Evolutionary conservation across 2,888 invertebrate species (phyloP), one percentile per base, ranked within the genome.

Genomic region (Quadroppia sp.): DNA sequence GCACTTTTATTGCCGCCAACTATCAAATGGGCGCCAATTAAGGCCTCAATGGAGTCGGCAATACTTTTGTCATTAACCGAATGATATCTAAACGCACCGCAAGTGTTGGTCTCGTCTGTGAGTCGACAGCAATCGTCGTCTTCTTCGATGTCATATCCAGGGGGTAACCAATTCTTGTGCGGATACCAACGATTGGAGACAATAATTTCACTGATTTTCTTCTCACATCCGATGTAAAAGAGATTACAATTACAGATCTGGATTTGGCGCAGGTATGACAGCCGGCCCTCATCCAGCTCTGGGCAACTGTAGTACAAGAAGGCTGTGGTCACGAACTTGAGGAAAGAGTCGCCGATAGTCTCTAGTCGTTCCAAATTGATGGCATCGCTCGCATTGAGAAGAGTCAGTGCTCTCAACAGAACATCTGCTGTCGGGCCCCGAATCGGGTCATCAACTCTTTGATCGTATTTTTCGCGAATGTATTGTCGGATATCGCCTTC

Each of bases 211-310:
- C 83, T 83, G 17, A 83, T 30, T 6, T 42, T 82, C 74, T 81
- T 80, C 69, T 82, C 61, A 1, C n/a, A 9, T 20, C 32, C 59
- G 17, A 72, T 53, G 1, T 71, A 90, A 81, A 88, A 91, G 28
- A 99, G 85, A 82, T 96, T 94, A 75, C 89, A 88, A 82, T 95
- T 95, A 70, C 92, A 91, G 30, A 93, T 87, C 2, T 91, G 80
- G 77, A 86, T 83, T 0, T 87, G 83, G 80, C 94, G 89, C 17
- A 92, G 83, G 74, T 86, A 85, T 0, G 92, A 92, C 36, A 94
- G 84, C 77, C 87, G 86, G 0, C 94, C 94, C 83, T 95, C 94
- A 79, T 89, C 87, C 56, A 87, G 86, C 0, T 82, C 81, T 0
- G 89, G 87, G 81, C 88, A 92, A 74, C 85, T 85, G 78, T 88